Evolutionary conservation across 1,140 invertebrate species (phyloP).

Genomic region (Megalopta genalis): DNA sequence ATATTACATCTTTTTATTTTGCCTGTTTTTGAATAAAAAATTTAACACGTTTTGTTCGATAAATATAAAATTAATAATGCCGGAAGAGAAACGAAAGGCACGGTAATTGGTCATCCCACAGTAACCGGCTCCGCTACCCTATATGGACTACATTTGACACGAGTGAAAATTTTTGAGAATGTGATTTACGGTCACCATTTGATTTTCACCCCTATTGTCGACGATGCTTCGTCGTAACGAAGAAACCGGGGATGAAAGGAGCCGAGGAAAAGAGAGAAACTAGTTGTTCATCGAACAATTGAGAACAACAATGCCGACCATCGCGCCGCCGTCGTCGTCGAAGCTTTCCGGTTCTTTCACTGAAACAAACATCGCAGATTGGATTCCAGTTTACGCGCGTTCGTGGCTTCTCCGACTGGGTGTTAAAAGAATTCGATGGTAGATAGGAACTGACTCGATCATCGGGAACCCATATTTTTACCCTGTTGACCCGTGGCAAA

Average conservation of each 20-base stretch:
- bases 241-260: background rate
- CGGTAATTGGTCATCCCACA: too few relatives aligned
- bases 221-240: background rate
- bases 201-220: too few relatives aligned
- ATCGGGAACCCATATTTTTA: constrained; percentile 25
- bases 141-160: too few relatives aligned
- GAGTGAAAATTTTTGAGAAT: too few relatives aligned
- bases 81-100: too few relatives aligned
- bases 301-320: constrained; percentile 16
- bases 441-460: constrained; percentile 9
- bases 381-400: constrained; percentile 59
- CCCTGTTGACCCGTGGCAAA: background rate
- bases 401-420: background rate
- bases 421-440: constrained; percentile 16
- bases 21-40: too few relatives aligned
- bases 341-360: background rate
- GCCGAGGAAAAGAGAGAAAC: background rate
- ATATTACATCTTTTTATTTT: too few relatives aligned
- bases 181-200: too few relatives aligned
- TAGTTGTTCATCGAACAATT: constrained; percentile 11
- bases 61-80: too few relatives aligned
- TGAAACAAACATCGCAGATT: constrained; percentile 67
- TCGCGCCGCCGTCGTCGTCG: background rate
- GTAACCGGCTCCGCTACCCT: too few relatives aligned
- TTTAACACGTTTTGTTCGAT: too few relatives aligned